Conservation (phyloP, 2,888 invertebrate genomes). For the Herminia tarsipennalis region DNA sequence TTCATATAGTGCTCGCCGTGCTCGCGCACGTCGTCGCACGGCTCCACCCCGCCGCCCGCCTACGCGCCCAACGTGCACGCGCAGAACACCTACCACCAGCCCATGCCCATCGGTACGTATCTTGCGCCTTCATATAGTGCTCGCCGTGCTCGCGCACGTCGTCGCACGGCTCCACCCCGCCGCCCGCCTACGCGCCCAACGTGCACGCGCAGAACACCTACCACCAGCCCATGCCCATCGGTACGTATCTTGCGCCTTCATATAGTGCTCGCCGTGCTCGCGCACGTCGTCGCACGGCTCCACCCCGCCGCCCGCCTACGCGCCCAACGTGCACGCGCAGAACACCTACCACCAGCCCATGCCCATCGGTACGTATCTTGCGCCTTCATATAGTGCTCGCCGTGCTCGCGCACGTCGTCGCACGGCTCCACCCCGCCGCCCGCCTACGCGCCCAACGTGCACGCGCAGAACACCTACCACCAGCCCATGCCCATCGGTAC, state of each 20-base stretch:
- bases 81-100: conserved; percentile 50
- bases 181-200: conserved; percentile 61
- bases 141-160: conserved; percentile 86
- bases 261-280: conserved; percentile 83
- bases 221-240: conserved; percentile 59
- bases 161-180: conserved; percentile 80
- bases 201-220: conserved; percentile 36
- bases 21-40: conserved; percentile 81
- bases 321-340: conserved; percentile 39
- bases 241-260: conserved; percentile 27
- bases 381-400: conserved; percentile 73
- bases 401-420: conserved; percentile 83
- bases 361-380: conserved; percentile 48
- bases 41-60: conserved; percentile 77
- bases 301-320: conserved; percentile 73
- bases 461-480: conserved; percentile 47
- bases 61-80: conserved; percentile 47
- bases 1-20: conserved; percentile 80
- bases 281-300: conserved; percentile 80
- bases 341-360: conserved; percentile 54
- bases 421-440: conserved; percentile 82
- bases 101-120: conserved; percentile 50
- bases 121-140: conserved; percentile 17
- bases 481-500: conserved; percentile 55
- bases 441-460: conserved; percentile 49